Percentiles rank a stretch among this genome's conserved stretches.
Conservation (phyloP, 2,113 vertebrate species). For the Eleginops maclovinus region DNA sequence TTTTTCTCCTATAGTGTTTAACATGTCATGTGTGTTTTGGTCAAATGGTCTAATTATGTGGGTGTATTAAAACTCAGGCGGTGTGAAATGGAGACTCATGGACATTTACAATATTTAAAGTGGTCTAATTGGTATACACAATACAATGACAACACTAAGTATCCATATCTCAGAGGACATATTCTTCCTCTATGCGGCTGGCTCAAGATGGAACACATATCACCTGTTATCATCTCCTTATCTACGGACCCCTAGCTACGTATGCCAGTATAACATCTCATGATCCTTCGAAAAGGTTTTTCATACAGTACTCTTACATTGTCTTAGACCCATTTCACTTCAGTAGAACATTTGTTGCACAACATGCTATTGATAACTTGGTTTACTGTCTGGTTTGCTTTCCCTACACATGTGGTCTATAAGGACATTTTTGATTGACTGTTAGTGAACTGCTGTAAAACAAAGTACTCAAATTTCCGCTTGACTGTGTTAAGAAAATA, state of each 20-base stretch:
- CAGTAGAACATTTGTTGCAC: neutral
- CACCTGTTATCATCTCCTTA: neutral
- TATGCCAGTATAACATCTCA: neutral
- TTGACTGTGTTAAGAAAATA: neutral
- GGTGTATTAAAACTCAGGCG: conserved; percentile 9
- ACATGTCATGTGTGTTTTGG: neutral
- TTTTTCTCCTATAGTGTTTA: neutral
- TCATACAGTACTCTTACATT: neutral
- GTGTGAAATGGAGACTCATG: neutral
- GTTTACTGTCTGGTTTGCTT: conserved; percentile 7
- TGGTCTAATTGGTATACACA: neutral
- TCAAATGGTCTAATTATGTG: neutral
- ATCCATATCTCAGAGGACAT: neutral
- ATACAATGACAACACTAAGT: neutral
- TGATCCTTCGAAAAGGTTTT: neutral
- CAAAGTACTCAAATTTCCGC: neutral
- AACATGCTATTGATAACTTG: neutral
- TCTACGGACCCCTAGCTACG: too few relatives aligned
- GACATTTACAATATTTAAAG: conserved; percentile 9
- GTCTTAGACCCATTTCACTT: neutral
- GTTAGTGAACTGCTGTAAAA: neutral
- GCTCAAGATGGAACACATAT: neutral
- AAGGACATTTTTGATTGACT: conserved; percentile 1
- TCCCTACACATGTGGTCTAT: neutral
- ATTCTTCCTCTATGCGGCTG: neutral